Percentiles rank a stretch among this genome's conserved stretches.
phyloP scores from a whole-genome alignment of 2,888 invertebrate species.

The Toxonevra muliebris region DNA sequence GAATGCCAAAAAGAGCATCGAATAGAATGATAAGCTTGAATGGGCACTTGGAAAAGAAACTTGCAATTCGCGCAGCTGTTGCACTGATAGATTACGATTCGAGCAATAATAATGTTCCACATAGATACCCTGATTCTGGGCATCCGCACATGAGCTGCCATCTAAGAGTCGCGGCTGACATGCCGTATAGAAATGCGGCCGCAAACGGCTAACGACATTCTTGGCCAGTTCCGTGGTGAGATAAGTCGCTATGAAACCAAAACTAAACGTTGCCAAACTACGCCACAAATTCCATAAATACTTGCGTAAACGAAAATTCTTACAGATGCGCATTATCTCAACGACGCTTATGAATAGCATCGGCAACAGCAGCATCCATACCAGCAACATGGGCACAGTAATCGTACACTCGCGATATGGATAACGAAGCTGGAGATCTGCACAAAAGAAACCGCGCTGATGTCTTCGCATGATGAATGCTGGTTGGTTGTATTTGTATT shows the following conservation, averaged over 20 bases:
- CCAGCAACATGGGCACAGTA: slow-evolving; percentile 54
- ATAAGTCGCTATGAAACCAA: slow-evolving; percentile 58
- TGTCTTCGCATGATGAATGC: slow-evolving; percentile 50
- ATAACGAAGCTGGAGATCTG: slow-evolving; percentile 54
- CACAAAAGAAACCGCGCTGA: slow-evolving; percentile 59
- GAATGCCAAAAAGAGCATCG: slow-evolving; percentile 56
- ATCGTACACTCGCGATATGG: slow-evolving; percentile 59
- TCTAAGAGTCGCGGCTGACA: slow-evolving; percentile 54
- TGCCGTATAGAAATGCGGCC: slow-evolving; percentile 57
- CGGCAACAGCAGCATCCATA: slow-evolving; percentile 55
- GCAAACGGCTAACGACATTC: slow-evolving; percentile 53
- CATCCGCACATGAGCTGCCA: slow-evolving; percentile 52
- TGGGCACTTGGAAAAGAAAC: slow-evolving; percentile 59
- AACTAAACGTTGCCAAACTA: slow-evolving; percentile 52
- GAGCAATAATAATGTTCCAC: slow-evolving; percentile 55
- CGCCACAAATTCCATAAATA: slow-evolving; percentile 54
- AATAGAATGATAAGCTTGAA: slow-evolving; percentile 55
- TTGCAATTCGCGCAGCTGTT: slow-evolving; percentile 54
- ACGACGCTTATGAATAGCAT: slow-evolving; percentile 57
- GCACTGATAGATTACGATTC: slow-evolving; percentile 51
- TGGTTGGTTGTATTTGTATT: not conserved
- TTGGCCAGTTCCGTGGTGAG: slow-evolving; percentile 57
- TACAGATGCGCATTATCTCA: slow-evolving; percentile 56
- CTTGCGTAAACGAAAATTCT: slow-evolving; percentile 51
- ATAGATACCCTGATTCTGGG: slow-evolving; percentile 47